Percentiles rank a stretch among this genome's conserved stretches.
Conservation (phyloP, 2,888 invertebrate species). For the Drosophila maculinotata region DNA sequence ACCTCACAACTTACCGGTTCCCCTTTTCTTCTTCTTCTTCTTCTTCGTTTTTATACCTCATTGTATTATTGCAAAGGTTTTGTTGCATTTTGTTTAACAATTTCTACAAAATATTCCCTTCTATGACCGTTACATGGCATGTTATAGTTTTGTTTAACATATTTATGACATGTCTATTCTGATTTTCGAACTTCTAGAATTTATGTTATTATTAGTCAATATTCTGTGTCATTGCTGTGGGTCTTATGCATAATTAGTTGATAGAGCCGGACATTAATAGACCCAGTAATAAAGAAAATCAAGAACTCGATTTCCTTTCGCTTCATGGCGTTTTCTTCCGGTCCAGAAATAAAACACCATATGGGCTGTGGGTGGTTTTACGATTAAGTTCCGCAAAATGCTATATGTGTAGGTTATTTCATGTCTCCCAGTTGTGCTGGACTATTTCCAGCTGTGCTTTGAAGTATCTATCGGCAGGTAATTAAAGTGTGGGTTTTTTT, state of each 20-base stretch:
- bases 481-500: slow-evolving; percentile 8
- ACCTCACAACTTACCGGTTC: slow-evolving; percentile 59
- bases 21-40: slow-evolving; percentile 17
- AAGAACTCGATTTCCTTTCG: slow-evolving; percentile 36
- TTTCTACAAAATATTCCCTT: slow-evolving; percentile 39
- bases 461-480: slow-evolving; percentile 40
- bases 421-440: neutral
- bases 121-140: slow-evolving; percentile 53
- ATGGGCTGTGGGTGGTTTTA: slow-evolving; percentile 57
- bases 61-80: slow-evolving; percentile 66
- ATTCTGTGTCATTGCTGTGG: slow-evolving; percentile 60
- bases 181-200: slow-evolving; percentile 32
- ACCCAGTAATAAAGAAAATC: slow-evolving; percentile 4
- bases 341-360: slow-evolving; percentile 26
- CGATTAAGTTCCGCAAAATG: slow-evolving; percentile 29
- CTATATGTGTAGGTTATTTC: slow-evolving; percentile 5
- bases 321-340: slow-evolving; percentile 52
- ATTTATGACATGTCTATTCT: slow-evolving; percentile 66
- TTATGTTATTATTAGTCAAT: slow-evolving; percentile 64
- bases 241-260: slow-evolving; percentile 69
- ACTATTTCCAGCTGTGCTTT: slow-evolving; percentile 33
- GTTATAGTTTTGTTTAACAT: slow-evolving; percentile 78
- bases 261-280: slow-evolving; percentile 49
- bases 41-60: slow-evolving; percentile 9
- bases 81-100: slow-evolving; percentile 66